Evolutionary conservation across 2,888 invertebrate genomes (phyloP).

Genomic region (Drosophila mayaguana): DNA sequence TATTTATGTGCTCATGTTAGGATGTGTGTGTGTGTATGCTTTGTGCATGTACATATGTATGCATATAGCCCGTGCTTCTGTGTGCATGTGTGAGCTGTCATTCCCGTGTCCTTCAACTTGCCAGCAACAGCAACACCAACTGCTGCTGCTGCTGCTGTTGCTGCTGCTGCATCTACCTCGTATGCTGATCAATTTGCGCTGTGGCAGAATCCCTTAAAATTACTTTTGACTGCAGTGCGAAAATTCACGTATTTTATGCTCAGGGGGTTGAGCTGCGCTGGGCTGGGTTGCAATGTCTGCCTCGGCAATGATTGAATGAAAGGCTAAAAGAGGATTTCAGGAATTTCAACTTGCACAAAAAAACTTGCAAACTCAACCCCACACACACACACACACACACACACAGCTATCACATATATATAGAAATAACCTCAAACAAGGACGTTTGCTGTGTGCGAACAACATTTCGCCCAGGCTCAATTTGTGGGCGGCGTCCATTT

Average conservation of each 20-base stretch:
- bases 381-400: conserved; percentile 3
- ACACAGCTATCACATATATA: conserved; percentile 37
- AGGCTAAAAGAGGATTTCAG: conserved; percentile 72
- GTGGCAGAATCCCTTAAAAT: conserved; percentile 50
- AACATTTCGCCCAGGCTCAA: conserved; percentile 46
- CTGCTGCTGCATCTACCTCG: conserved; percentile 19
- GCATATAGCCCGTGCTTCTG: neutral
- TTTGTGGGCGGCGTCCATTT: conserved; percentile 18
- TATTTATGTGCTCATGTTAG: neutral
- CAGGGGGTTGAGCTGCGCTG: conserved; percentile 12
- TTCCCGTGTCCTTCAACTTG: conserved; percentile 76
- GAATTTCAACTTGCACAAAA: conserved; percentile 64
- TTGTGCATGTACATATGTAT: neutral
- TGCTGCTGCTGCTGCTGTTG: conserved; percentile 2
- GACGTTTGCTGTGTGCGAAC: conserved; percentile 67
- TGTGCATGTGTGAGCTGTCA: conserved; percentile 52
- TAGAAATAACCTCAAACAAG: conserved; percentile 80
- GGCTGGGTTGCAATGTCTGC: conserved; percentile 14
- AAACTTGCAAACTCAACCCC: conserved; percentile 30
- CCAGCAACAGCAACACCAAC: conserved; percentile 27
- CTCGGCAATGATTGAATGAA: conserved; percentile 74
- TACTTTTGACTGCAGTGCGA: conserved; percentile 70
- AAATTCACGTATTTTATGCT: conserved; percentile 45
- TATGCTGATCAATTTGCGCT: conserved; percentile 68
- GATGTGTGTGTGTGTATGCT: neutral